phyloP scores from a whole-genome alignment of 2,797 vertebrate genomes.

The Thaleichthys pacificus region DNA sequence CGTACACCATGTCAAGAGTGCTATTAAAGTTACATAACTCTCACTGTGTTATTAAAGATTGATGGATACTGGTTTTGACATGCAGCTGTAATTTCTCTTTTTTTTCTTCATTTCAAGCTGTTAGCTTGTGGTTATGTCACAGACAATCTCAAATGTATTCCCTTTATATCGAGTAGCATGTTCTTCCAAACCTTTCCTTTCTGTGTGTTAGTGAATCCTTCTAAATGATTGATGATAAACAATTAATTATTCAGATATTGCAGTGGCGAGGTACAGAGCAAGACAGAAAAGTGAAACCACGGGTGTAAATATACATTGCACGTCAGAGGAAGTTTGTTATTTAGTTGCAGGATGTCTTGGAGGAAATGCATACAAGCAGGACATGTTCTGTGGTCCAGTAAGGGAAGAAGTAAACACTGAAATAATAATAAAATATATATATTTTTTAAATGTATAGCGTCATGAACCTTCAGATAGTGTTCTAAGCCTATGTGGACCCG shows the following conservation, averaged over 20 bases:
- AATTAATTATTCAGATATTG: conserved; percentile 74
- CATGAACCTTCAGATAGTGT: too few species aligned
- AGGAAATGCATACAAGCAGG: conserved; percentile 8
- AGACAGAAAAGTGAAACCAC: conserved; percentile 33
- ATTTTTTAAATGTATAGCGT: too few species aligned
- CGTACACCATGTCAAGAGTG: background rate
- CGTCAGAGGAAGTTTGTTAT: conserved; percentile 28
- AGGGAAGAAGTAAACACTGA: background rate
- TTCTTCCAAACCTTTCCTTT: conserved; percentile 56
- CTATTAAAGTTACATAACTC: conserved; percentile 56
- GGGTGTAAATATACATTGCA: conserved; percentile 38
- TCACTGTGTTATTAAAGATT: conserved; percentile 50
- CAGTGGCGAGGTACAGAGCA: conserved; percentile 54
- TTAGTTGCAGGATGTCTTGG: conserved; percentile 46
- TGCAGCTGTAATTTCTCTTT: too few species aligned
- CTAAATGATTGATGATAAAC: conserved; percentile 70
- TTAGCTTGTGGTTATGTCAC: conserved; percentile 17
- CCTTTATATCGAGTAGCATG: conserved; percentile 45
- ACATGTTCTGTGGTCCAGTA: background rate
- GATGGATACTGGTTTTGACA: conserved; percentile 34
- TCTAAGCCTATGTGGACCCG: too few species aligned
- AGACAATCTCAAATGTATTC: conserved; percentile 39
- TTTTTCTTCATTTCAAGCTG: conserved; percentile 24
- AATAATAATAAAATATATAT: background rate
- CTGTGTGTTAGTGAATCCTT: conserved; percentile 36